Evolutionary conservation across 2,888 invertebrate genomes (phyloP).

Genomic region (Agrotis segetum): DNA sequence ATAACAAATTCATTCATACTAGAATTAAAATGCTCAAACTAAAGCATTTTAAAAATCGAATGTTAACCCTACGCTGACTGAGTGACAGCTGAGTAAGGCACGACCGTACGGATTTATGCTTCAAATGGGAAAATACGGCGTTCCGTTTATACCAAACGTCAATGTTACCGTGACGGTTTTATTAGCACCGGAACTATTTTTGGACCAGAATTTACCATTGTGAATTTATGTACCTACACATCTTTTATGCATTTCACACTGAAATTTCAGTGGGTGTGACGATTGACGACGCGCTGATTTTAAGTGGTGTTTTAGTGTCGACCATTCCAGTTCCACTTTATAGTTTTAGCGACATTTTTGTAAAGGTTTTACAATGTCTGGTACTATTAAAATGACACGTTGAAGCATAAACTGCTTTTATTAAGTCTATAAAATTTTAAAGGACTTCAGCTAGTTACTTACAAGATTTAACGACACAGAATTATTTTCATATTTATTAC

Average conservation of each 20-base stretch:
- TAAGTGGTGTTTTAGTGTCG: constrained; percentile 34
- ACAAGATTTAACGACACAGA: neutral
- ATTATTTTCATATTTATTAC: constrained; percentile 34
- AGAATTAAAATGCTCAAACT: neutral
- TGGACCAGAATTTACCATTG: constrained; percentile 7
- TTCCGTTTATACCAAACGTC: constrained; percentile 47
- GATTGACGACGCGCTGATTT: constrained; percentile 31
- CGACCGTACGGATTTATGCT: constrained; percentile 61
- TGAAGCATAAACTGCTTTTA: constrained; percentile 27
- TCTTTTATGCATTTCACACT: constrained; percentile 37
- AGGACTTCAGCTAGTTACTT: constrained; percentile 15
- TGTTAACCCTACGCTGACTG: constrained; percentile 45
- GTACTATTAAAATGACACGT: constrained; percentile 15
- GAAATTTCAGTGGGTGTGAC: constrained; percentile 17
- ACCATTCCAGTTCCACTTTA: constrained; percentile 11
- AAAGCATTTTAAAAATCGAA: constrained; percentile 28
- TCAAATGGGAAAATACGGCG: constrained; percentile 67
- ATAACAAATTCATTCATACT: neutral
- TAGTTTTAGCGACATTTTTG: constrained; percentile 1
- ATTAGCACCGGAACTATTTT: constrained; percentile 53
- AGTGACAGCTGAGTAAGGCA: constrained; percentile 53
- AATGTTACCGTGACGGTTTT: constrained; percentile 57
- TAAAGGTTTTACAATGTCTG: constrained; percentile 25
- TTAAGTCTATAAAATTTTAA: constrained; percentile 15
- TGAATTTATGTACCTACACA: constrained; percentile 11